phyloP scores from a whole-genome alignment of 2,113 vertebrate genomes.

The Salminus brasiliensis region DNA sequence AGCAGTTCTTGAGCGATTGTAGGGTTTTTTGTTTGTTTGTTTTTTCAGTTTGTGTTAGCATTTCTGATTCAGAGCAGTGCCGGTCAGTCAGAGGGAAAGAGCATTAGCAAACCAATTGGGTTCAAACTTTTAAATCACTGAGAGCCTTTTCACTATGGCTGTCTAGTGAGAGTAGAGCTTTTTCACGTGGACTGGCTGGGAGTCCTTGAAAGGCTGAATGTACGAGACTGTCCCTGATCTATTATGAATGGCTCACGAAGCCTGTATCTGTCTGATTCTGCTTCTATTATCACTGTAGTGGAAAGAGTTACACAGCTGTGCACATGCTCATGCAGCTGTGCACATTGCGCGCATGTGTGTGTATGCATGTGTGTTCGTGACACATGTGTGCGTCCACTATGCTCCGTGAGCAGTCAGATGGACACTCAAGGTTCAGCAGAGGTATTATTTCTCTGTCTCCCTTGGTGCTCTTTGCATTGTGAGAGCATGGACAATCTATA shows the following conservation, averaged over 20 bases:
- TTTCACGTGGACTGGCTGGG: slow-evolving; percentile 8
- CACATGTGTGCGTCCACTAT: background rate
- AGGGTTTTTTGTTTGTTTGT: background rate
- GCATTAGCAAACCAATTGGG: slow-evolving; percentile 12
- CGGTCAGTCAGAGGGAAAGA: slow-evolving; percentile 4
- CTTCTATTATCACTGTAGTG: slow-evolving; percentile 4
- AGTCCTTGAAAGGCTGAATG: slow-evolving; percentile 17
- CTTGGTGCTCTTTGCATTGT: too few species aligned
- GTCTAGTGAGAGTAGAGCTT: slow-evolving; percentile 15
- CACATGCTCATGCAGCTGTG: slow-evolving; percentile 1
- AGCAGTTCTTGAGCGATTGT: background rate
- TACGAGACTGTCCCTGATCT: background rate
- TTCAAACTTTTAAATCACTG: slow-evolving; percentile 34
- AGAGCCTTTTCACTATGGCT: slow-evolving; percentile 5
- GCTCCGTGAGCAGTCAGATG: background rate
- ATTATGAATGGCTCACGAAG: slow-evolving; percentile 9
- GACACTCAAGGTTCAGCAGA: slow-evolving; percentile 11
- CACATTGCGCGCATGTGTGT: background rate
- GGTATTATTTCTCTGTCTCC: background rate
- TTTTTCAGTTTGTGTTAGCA: too few species aligned
- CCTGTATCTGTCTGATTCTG: slow-evolving; percentile 13
- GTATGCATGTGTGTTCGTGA: slow-evolving; percentile 22
- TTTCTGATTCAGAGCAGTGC: background rate
- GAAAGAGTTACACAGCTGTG: background rate
- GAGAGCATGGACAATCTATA: too few species aligned